A percentile compares a stretch with the other conserved stretches of the same genome.
phyloP scores from a whole-genome alignment of 2,797 vertebrate species.

The Salmo trutta region DNA sequence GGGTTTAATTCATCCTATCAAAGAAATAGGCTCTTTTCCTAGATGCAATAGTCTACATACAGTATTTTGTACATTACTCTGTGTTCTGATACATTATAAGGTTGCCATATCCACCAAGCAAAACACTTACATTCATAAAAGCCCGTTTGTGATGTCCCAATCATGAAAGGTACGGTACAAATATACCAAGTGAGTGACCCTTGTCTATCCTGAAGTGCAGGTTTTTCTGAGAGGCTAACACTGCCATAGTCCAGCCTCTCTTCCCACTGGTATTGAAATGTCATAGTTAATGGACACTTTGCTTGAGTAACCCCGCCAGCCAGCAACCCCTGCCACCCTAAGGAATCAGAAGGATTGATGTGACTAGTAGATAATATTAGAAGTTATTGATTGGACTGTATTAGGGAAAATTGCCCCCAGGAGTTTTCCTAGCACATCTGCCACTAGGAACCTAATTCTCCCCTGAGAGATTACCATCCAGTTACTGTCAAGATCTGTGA shows the following conservation, averaged over 20 bases:
- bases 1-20: background rate
- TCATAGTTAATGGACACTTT: conserved; percentile 46
- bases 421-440: conserved; percentile 52
- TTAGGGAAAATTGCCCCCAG: conserved; percentile 50
- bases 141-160: conserved; percentile 34
- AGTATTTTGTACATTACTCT: background rate
- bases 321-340: conserved; percentile 9
- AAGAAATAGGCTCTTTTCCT: background rate
- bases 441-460: conserved; percentile 55
- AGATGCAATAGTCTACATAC: background rate
- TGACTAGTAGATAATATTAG: conserved; percentile 44
- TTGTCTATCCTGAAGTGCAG: conserved; percentile 26
- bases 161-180: conserved; percentile 45
- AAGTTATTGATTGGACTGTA: conserved; percentile 63
- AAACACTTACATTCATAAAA: conserved; percentile 24
- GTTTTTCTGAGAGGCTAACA: conserved; percentile 18
- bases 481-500: conserved; percentile 55
- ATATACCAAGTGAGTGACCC: conserved; percentile 44
- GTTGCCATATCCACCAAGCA: background rate
- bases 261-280: conserved; percentile 43
- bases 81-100: background rate
- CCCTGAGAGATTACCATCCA: conserved; percentile 58
- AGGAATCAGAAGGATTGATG: background rate
- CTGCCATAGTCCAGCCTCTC: conserved; percentile 10
- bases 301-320: conserved; percentile 30